Evolutionary conservation across 2,797 vertebrate species (phyloP), one percentile per base, ranked within the genome.

Genomic region (Glossophaga mutica): DNA sequence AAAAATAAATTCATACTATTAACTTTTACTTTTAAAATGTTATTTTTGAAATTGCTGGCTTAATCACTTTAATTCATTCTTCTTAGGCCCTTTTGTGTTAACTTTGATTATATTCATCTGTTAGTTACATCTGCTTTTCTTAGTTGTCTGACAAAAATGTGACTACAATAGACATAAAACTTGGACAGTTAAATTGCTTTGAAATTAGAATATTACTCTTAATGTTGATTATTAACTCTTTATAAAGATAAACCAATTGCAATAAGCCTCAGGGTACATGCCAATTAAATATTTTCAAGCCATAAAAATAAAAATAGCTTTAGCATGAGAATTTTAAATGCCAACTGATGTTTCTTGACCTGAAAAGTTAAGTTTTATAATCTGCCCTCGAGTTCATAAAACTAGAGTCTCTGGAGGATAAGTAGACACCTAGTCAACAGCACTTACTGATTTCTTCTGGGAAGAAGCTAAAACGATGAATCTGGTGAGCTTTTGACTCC

Each of bases 251-350:
- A 93, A 87, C 26, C 9, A 46, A 48, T 68, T 77, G 6, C 29
- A 86, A 78, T 87, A 92, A 86, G 46, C 89, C 32, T 84, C 0
- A 48, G 74, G 52, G 42, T 24, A 57, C 6, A 52, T 74, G 16
- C 11, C 52, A 96, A 65, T 96, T 91, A 95, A 94, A 16, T 93
- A 93, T 46, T 88, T 96, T 95, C 92, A 85, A 94, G 55, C 9
- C 14, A 73, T 74, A 81, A 87, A 93, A 92, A 37, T 92, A 94
- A 90, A 95, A 94, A 86, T 48, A 90, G n/a, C 9, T 82, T 9
- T 9, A 57, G 46, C 18, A 87, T 48, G 65, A 52, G 39, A 73
- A 87, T 84, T 91, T 93, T 93, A 82, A 52, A 59, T 86, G 77
- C 52, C 81, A 55, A 48, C 16, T 74, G 32, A 85, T 94, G 9